Evolutionary conservation across 2,113 vertebrate species (phyloP).

Genomic region (Platysteira castanea): DNA sequence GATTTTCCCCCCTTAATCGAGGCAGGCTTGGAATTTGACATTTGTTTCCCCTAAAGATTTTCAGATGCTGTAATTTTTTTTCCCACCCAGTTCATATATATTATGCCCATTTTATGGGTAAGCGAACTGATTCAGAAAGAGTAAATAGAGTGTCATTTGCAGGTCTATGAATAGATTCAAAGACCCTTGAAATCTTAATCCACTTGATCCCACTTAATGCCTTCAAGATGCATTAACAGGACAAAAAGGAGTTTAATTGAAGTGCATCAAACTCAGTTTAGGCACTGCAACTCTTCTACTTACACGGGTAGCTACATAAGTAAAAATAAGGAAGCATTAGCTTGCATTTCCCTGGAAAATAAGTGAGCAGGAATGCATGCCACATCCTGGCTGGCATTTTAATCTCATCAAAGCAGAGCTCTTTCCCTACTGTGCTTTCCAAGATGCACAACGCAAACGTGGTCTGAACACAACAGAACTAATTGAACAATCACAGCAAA

Average conservation of each 20-base stretch:
- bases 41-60: slow-evolving; percentile 6
- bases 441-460: slow-evolving; percentile 28
- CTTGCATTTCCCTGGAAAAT: slow-evolving; percentile 12
- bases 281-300: background rate
- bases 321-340: slow-evolving; percentile 12
- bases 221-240: slow-evolving; percentile 43
- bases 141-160: slow-evolving; percentile 6
- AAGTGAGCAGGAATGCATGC: background rate
- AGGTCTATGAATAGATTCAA: slow-evolving; percentile 11
- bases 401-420: slow-evolving; percentile 1
- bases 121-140: background rate
- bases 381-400: slow-evolving; percentile 38
- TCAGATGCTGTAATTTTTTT: background rate
- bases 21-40: background rate
- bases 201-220: slow-evolving; percentile 35
- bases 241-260: slow-evolving; percentile 16
- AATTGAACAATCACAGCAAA: slow-evolving; percentile 74
- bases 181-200: slow-evolving; percentile 45
- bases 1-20: background rate
- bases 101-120: background rate
- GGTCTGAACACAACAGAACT: slow-evolving; percentile 55
- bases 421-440: slow-evolving; percentile 8
- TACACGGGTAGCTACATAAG: background rate
- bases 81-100: background rate
- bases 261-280: background rate